Conservation (phyloP, 37 sponge, comb jelly and placozoan genomes). For the Theonella swinhoei region DNA sequence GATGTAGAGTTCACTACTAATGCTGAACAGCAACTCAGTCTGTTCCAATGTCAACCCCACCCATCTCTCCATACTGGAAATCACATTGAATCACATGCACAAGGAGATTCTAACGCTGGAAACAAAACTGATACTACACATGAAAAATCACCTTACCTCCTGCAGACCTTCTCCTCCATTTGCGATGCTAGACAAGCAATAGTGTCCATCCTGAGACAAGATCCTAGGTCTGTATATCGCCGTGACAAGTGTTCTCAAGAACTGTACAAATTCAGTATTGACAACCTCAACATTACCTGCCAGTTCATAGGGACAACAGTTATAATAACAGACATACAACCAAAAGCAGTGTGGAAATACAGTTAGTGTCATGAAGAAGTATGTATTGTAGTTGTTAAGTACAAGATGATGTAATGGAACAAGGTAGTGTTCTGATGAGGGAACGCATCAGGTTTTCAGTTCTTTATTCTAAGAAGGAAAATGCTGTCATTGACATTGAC, state of each 20-base stretch:
- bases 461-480: too few relatives aligned
- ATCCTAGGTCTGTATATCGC: slow-evolving; percentile 32
- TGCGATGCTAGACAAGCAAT: slow-evolving; percentile 4
- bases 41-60: background rate
- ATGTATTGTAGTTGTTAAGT: too few relatives aligned
- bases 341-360: background rate
- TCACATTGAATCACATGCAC: background rate
- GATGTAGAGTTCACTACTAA: slow-evolving; percentile 7
- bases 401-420: too few relatives aligned
- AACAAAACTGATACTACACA: background rate
- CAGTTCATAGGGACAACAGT: background rate
- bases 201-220: slow-evolving; percentile 2
- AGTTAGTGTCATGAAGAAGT: background rate
- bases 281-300: slow-evolving; percentile 30
- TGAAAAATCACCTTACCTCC: background rate
- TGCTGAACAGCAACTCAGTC: slow-evolving; percentile 13
- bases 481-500: too few relatives aligned
- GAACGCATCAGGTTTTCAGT: too few relatives aligned
- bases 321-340: background rate
- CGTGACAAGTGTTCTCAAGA: slow-evolving; percentile 20
- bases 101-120: background rate
- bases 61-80: background rate
- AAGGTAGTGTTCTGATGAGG: too few relatives aligned
- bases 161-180: background rate
- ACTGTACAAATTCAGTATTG: slow-evolving; percentile 26